Evolutionary conservation across 2,797 vertebrate species (phyloP).

Genomic region (Psittacula echo): DNA sequence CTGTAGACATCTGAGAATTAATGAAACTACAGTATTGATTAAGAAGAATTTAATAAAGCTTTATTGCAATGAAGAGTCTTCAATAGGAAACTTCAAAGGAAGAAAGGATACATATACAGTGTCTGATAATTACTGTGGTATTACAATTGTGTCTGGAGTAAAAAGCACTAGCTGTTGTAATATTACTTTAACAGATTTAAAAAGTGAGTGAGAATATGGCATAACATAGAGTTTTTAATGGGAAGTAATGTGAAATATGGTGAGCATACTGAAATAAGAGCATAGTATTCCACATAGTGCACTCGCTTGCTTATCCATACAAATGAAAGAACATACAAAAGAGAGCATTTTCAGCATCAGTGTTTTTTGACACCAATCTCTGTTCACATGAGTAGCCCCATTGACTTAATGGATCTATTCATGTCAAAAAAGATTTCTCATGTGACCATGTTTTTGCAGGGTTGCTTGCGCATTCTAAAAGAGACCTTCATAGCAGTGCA

Average conservation of each 20-base stretch:
- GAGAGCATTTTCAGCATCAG: background rate
- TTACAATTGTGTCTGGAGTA: background rate
- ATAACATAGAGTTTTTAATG: background rate
- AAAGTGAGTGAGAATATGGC: background rate
- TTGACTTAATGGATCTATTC: conserved; percentile 41
- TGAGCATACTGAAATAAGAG: background rate
- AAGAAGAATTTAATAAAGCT: background rate
- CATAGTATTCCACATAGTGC: background rate
- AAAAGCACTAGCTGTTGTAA: background rate
- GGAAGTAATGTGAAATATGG: background rate
- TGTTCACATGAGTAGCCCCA: conserved; percentile 21
- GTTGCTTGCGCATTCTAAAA: conserved; percentile 5
- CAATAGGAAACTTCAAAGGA: background rate
- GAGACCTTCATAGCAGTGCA: background rate
- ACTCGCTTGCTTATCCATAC: background rate
- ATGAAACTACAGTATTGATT: background rate
- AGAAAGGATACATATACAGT: background rate
- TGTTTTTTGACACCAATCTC: conserved; percentile 7
- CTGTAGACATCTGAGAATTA: background rate
- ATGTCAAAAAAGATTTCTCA: conserved; percentile 17
- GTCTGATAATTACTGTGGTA: background rate
- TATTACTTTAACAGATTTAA: background rate
- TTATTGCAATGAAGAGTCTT: background rate
- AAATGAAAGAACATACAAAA: background rate
- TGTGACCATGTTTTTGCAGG: background rate